Conservation (phyloP, 2,888 invertebrate species). For the Pachydiplax longipennis region DNA sequence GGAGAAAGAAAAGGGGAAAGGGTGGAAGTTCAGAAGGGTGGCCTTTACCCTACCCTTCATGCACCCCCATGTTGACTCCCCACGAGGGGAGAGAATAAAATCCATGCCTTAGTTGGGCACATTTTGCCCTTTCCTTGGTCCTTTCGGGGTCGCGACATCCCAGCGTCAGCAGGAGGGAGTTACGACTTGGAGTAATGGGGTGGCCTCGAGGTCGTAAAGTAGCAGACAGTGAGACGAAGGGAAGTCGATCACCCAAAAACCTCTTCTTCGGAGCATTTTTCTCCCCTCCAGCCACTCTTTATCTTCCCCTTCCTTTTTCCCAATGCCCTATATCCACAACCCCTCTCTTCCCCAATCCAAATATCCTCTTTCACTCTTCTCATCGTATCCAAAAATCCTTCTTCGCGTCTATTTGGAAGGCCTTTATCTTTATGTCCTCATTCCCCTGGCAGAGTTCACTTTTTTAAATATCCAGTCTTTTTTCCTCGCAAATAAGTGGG, state of each 20-base stretch:
- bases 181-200: slow-evolving; percentile 25
- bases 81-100: neutral
- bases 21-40: neutral
- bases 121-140: neutral
- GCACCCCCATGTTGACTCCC: neutral
- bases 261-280: neutral
- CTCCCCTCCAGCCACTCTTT: neutral
- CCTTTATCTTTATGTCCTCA: neutral
- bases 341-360: neutral
- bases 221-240: slow-evolving; percentile 1
- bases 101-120: neutral
- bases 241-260: neutral
- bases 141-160: neutral
- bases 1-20: neutral
- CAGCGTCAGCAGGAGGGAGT: slow-evolving; percentile 31
- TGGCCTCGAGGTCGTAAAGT: slow-evolving; percentile 5
- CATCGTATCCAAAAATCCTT: neutral
- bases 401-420: neutral
- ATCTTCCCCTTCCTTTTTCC: neutral
- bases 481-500: neutral
- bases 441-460: too few species aligned
- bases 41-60: neutral
- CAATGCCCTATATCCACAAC: neutral
- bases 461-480: too few species aligned
- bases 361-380: neutral